Evolutionary conservation across 2,888 invertebrate species (phyloP).

Genomic region (Drosophila histrio): DNA sequence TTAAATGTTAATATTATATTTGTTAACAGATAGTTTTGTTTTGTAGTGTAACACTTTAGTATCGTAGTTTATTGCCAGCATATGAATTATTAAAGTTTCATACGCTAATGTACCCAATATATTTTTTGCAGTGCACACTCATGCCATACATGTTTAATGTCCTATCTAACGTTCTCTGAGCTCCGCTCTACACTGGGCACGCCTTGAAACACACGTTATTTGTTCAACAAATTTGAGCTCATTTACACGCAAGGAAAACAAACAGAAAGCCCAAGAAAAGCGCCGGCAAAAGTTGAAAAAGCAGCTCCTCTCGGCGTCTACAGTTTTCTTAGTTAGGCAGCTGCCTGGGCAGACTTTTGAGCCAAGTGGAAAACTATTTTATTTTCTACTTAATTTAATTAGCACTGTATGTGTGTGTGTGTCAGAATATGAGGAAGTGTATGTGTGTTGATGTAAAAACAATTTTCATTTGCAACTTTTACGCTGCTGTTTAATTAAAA

Average conservation of each 20-base stretch:
- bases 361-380: slow-evolving; percentile 66
- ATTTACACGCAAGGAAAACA: slow-evolving; percentile 66
- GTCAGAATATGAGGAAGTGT: neutral
- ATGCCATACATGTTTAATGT: neutral
- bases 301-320: slow-evolving; percentile 11
- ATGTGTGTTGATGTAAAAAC: slow-evolving; percentile 36
- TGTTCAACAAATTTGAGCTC: slow-evolving; percentile 75
- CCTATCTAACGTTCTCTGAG: neutral
- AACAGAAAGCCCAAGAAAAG: slow-evolving; percentile 30
- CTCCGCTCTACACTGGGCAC: neutral
- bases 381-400: slow-evolving; percentile 71
- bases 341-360: slow-evolving; percentile 54
- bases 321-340: neutral
- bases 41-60: neutral
- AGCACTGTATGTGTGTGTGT: slow-evolving; percentile 51
- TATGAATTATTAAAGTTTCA: slow-evolving; percentile 4
- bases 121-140: slow-evolving; percentile 1
- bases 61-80: neutral
- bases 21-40: neutral
- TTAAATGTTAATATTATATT: neutral
- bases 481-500: slow-evolving; percentile 64
- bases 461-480: slow-evolving; percentile 53
- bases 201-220: slow-evolving; percentile 49
- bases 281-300: slow-evolving; percentile 32
- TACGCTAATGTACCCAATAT: neutral